Evolutionary conservation across 2,888 invertebrate species (phyloP), one percentile per base, ranked within the genome.

Genomic region (Rotaria magnacalcarata): DNA sequence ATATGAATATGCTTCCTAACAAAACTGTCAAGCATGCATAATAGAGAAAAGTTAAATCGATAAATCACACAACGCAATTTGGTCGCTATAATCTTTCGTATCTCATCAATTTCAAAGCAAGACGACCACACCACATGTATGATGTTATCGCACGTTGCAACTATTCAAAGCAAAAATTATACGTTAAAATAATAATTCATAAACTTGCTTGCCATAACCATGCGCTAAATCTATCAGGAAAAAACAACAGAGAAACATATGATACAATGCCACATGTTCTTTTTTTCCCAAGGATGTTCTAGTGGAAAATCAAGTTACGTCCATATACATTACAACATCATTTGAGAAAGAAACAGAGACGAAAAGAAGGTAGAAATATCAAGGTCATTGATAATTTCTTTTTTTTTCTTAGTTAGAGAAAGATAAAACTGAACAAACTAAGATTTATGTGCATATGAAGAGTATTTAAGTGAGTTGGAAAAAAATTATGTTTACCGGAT

Each of bases 51-150:
- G 58, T 60, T 60, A 60, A 60, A 60, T 60, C 58, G 58, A 60
- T 60, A 60, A 60, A 60, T 60, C 58, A 60, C 58, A 60, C n/a
- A 60, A 60, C 58, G 58, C 58, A 60, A 60, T 60, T 11, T n/a
- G 5, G n/a, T 27, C 24, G 58, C 24, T 60, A 60, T 60, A n/a
- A 27, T 60, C 58, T 60, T 27, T n/a, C n/a, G 58, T 60, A 11
- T 60, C 27, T 7, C 58, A 60, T 60, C 58, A 60, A 60, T 60
- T 60, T 60, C 8, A 14, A 27, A 60, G 58, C 11, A 10, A 60
- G 24, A n/a, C 5, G 58, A 27, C 7, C 14, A 27, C 58, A 27
- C 34, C 34, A 34, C 34, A 34, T 34, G 34, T 8, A 60, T 60
- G 11, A 27, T 27, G 14, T 27, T 60, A 60, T 60, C 58, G 14